Conservation (phyloP, 2,113 vertebrate species). For the Tympanuchus pallidicinctus region DNA sequence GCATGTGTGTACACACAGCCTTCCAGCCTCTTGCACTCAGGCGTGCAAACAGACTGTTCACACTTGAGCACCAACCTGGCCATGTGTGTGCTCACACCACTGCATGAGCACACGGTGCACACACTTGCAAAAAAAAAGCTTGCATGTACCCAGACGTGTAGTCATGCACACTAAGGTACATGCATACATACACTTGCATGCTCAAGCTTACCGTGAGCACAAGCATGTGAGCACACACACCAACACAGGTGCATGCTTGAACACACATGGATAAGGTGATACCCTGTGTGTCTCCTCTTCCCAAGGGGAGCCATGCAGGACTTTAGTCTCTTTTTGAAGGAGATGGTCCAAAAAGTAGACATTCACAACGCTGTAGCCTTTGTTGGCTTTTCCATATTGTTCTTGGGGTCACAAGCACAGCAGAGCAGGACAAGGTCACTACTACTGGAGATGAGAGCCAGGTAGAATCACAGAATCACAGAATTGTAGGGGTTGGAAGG, state of each 20-base stretch:
- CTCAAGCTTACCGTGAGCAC: too few relatives aligned
- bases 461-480: too few relatives aligned
- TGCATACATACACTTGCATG: neutral
- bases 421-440: neutral
- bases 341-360: neutral
- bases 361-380: accelerated
- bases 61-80: neutral
- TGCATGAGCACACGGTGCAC: accelerated
- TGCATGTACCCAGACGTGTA: accelerated
- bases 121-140: neutral
- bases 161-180: neutral
- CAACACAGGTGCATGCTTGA: accelerated
- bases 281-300: neutral
- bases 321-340: neutral
- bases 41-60: neutral
- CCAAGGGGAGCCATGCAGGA: neutral
- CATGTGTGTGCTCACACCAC: accelerated
- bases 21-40: neutral
- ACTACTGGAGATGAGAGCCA: accelerated
- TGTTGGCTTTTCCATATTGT: accelerated
- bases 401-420: neutral
- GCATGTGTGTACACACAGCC: accelerated
- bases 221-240: accelerated
- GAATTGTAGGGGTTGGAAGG: too few relatives aligned
- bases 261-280: neutral